phyloP scores from a whole-genome alignment of 2,888 invertebrate genomes.

The Scaptomyza cyrtandrae region DNA sequence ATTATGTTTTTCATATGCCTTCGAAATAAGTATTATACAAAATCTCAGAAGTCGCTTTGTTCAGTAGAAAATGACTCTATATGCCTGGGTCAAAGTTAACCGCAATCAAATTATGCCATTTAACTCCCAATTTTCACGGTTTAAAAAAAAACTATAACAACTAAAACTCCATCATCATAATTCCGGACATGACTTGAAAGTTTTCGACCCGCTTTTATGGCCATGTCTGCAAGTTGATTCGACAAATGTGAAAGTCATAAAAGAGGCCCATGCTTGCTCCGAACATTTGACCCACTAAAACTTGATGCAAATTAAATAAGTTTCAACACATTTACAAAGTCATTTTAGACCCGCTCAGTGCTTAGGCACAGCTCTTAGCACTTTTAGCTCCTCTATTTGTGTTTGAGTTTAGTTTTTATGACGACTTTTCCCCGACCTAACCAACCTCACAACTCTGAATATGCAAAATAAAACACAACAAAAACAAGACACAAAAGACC shows the following conservation, averaged over 20 bases:
- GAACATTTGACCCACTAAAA: conserved; percentile 41
- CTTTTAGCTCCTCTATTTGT: conserved; percentile 55
- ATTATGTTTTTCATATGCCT: too few relatives aligned
- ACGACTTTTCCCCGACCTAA: conserved; percentile 7
- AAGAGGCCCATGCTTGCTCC: conserved; percentile 12
- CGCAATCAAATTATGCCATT: background rate
- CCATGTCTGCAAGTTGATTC: conserved; percentile 44
- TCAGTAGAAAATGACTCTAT: background rate
- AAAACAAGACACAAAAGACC: conserved; percentile 14
- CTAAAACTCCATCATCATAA: conserved; percentile 18
- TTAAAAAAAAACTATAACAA: background rate
- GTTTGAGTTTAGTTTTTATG: conserved; percentile 74
- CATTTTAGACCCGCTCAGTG: conserved; percentile 52
- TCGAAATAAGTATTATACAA: too few relatives aligned
- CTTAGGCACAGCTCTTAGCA: conserved; percentile 32
- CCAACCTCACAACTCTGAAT: conserved; percentile 3
- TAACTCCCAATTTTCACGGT: background rate
- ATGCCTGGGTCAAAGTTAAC: background rate
- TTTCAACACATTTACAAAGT: conserved; percentile 78
- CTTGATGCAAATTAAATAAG: conserved; percentile 76
- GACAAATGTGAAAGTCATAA: conserved; percentile 58
- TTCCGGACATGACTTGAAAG: conserved; percentile 38
- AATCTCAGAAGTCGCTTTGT: too few relatives aligned
- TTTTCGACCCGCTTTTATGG: conserved; percentile 4
- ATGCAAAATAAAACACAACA: conserved; percentile 62